Conservation (phyloP, 2,113 vertebrate genomes). For the Microtus ochrogaster region DNA sequence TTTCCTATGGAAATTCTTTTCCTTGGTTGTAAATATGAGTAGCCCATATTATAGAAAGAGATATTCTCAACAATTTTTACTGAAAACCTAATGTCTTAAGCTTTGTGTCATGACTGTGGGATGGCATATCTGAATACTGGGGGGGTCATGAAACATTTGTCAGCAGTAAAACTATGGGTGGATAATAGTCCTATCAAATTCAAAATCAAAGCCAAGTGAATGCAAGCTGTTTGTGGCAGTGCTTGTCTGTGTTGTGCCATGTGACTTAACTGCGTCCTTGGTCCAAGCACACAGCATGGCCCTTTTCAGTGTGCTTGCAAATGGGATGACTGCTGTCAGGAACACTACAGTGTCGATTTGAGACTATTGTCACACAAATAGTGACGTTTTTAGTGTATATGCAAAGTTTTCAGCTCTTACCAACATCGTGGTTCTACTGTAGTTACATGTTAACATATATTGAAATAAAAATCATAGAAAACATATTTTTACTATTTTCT, state of each 20-base stretch:
- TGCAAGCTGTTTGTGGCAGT: background rate
- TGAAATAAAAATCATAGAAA: background rate
- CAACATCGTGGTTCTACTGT: background rate
- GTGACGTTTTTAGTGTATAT: background rate
- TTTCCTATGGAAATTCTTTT: background rate
- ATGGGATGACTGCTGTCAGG: too few relatives aligned
- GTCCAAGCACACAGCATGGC: background rate
- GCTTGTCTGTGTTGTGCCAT: fast-evolving
- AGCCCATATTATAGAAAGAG: background rate
- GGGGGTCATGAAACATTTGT: background rate
- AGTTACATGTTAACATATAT: background rate
- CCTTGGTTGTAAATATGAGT: background rate
- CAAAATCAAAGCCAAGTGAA: background rate
- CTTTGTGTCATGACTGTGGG: too few relatives aligned
- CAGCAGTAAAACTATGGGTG: background rate
- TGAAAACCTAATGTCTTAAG: background rate
- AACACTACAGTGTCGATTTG: background rate
- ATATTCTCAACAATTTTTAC: background rate
- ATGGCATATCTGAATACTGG: background rate
- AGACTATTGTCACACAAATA: background rate
- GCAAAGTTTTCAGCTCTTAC: background rate
- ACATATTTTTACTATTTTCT: background rate
- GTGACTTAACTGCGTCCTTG: background rate
- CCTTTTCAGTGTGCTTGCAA: background rate
- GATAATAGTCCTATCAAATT: background rate